Conservation (phyloP, 2,888 invertebrate genomes). For the Rhogogaster chlorosoma region DNA sequence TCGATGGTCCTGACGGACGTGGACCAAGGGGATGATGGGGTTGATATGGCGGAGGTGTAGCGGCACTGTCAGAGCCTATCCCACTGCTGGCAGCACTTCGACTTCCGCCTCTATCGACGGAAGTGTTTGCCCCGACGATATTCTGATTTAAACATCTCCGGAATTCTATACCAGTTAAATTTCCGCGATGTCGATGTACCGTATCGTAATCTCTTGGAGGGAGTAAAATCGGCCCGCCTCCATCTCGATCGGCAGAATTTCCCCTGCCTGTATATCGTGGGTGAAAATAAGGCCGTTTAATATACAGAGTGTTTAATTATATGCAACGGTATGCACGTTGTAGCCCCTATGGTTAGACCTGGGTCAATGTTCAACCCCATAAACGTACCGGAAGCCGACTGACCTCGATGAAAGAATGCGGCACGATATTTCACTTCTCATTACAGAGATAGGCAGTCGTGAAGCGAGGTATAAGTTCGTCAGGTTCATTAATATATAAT, state of each 20-base stretch:
- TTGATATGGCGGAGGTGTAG: constrained; percentile 83
- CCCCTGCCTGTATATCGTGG: constrained; percentile 68
- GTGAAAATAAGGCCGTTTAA: neutral
- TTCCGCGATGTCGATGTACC: constrained; percentile 89
- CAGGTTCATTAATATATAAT: constrained; percentile 28
- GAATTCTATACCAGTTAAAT: constrained; percentile 86
- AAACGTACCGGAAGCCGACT: neutral
- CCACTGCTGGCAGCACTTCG: constrained; percentile 91
- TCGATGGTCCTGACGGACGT: constrained; percentile 74
- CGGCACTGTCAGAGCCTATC: constrained; percentile 93
- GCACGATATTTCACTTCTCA: constrained; percentile 34
- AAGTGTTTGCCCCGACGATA: constrained; percentile 81
- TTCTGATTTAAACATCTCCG: constrained; percentile 86
- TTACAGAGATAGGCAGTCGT: neutral
- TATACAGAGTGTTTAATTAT: neutral
- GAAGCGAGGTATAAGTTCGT: neutral
- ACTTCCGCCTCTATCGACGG: constrained; percentile 71
- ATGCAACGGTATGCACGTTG: neutral
- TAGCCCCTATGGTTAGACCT: neutral
- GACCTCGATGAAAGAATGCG: constrained; percentile 44
- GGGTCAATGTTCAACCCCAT: constrained; percentile 20
- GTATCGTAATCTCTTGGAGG: constrained; percentile 98
- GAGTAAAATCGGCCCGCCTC: constrained; percentile 88
- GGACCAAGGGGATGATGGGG: constrained; percentile 72
- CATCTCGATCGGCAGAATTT: constrained; percentile 73